phyloP scores from a whole-genome alignment of 2,797 vertebrate species.

The Loriculus beryllinus region DNA sequence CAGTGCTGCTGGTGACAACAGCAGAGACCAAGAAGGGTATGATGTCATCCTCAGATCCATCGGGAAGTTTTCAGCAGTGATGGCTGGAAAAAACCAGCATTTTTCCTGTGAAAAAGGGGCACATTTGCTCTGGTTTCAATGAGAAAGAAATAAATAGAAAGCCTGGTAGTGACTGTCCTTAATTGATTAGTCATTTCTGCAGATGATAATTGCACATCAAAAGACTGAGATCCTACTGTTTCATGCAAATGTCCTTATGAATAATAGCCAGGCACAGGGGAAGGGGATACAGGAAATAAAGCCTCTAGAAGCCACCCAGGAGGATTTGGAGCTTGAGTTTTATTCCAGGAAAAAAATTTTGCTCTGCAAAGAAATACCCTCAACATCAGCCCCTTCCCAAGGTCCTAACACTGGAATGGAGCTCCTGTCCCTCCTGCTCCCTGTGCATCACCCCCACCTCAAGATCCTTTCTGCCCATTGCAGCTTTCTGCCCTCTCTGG shows the following conservation, averaged over 20 bases:
- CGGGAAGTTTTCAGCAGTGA: not conserved
- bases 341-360: not conserved
- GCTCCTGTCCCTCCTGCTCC: not conserved
- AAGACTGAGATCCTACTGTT: constrained; percentile 46
- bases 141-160: constrained; percentile 65
- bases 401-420: not conserved
- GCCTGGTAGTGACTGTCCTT: constrained; percentile 50
- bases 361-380: not conserved
- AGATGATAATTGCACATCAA: constrained; percentile 66
- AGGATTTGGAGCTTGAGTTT: not conserved
- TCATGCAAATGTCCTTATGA: constrained; percentile 28
- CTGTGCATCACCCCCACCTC: fast-evolving
- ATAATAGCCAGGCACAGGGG: not conserved
- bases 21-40: not conserved
- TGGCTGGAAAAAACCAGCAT: not conserved
- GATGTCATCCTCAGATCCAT: not conserved
- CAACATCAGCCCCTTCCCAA: fast-evolving
- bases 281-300: constrained; percentile 23
- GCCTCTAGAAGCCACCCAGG: not conserved
- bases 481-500: not conserved
- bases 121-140: constrained; percentile 49
- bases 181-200: constrained; percentile 71
- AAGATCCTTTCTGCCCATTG: not conserved
- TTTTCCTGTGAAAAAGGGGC: constrained; percentile 33
- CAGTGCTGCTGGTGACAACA: not conserved